Percentiles rank a stretch among this genome's conserved stretches.
phyloP scores from a whole-genome alignment of 1,140 invertebrate species.

The Brachionus manjavacas region DNA sequence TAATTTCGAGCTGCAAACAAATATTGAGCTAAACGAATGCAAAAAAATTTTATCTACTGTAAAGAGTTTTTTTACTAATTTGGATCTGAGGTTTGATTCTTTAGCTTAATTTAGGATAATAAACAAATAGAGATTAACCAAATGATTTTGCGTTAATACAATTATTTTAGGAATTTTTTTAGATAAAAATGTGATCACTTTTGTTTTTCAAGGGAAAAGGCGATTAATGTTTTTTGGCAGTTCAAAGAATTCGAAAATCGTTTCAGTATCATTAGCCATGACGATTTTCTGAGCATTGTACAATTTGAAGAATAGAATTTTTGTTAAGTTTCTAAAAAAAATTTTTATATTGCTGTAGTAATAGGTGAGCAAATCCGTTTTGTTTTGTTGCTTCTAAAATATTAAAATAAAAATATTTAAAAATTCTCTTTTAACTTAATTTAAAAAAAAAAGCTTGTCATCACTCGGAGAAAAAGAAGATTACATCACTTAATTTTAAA shows the following conservation, averaged over 20 bases:
- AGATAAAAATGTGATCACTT: neutral
- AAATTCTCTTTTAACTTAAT: neutral
- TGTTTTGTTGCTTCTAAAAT: neutral
- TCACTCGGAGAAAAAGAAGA: neutral
- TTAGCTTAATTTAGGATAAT: neutral
- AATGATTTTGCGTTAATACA: too few species aligned
- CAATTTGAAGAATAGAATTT: neutral
- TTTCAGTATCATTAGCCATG: neutral
- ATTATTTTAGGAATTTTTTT: neutral
- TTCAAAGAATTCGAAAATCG: slow-evolving; percentile 22
- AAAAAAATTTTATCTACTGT: neutral
- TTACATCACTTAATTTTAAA: neutral
- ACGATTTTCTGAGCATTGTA: neutral
- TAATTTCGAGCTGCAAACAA: neutral
- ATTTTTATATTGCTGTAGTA: neutral
- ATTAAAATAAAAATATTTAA: too few species aligned
- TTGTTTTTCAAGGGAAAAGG: neutral
- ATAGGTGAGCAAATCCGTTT: neutral
- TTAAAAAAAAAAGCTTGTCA: neutral
- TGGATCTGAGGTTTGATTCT: neutral
- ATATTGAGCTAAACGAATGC: neutral
- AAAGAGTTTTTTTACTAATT: neutral
- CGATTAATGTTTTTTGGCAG: neutral
- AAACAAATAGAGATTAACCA: too few species aligned
- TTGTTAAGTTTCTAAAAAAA: neutral